Percentiles rank a stretch among this genome's conserved stretches.
Conservation (phyloP, 2,113 vertebrate genomes). For the Plotosus lineatus region DNA sequence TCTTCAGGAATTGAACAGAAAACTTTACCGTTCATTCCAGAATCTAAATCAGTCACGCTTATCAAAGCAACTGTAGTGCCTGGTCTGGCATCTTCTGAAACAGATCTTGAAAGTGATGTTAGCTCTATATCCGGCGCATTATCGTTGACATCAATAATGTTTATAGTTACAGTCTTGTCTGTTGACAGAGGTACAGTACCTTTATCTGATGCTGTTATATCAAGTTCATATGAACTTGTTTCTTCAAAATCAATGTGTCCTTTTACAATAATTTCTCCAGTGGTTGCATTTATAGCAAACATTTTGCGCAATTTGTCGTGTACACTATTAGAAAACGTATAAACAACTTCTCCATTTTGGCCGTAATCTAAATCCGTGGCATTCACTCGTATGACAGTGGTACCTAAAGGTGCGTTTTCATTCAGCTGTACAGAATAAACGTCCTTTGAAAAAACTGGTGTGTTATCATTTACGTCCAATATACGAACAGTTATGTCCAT, state of each 20-base stretch:
- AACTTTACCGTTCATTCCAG: slow-evolving; percentile 53
- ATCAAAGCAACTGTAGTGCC: slow-evolving; percentile 59
- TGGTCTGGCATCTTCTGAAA: slow-evolving; percentile 57
- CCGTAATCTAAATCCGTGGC: slow-evolving; percentile 60
- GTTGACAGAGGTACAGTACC: slow-evolving; percentile 39
- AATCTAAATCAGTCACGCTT: slow-evolving; percentile 57
- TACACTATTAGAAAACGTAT: slow-evolving; percentile 49
- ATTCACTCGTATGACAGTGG: slow-evolving; percentile 51
- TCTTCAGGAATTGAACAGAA: slow-evolving; percentile 65
- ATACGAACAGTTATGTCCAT: slow-evolving; percentile 53
- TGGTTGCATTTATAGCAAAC: slow-evolving; percentile 49
- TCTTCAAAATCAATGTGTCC: slow-evolving; percentile 56
- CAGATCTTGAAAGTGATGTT: slow-evolving; percentile 77
- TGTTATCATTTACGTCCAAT: slow-evolving; percentile 61
- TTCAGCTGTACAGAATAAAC: slow-evolving; percentile 35
- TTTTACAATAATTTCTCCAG: slow-evolving; percentile 51
- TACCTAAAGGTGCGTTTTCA: slow-evolving; percentile 54
- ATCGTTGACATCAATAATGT: slow-evolving; percentile 61
- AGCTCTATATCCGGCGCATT: slow-evolving; percentile 80
- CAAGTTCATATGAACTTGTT: slow-evolving; percentile 51
- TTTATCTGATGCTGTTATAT: slow-evolving; percentile 58
- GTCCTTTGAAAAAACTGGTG: slow-evolving; percentile 53
- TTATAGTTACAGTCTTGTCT: slow-evolving; percentile 54
- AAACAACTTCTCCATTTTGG: slow-evolving; percentile 54
- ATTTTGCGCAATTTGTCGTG: slow-evolving; percentile 39